Evolutionary conservation across 2,797 vertebrate genomes (phyloP), one percentile per base, ranked within the genome.

Genomic region (Novumbra hubbsi): DNA sequence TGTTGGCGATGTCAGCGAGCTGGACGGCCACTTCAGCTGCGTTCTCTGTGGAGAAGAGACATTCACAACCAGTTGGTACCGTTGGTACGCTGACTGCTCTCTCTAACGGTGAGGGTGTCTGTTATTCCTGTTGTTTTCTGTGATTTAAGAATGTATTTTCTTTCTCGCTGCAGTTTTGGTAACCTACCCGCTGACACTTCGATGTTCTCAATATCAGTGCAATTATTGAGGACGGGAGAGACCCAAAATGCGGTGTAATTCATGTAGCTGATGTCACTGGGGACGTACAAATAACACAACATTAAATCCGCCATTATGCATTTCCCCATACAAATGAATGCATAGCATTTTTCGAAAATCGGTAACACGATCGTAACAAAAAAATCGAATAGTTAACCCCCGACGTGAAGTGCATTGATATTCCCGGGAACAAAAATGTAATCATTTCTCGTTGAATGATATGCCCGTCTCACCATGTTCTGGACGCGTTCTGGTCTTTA

Each of bases 21-120:
- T 96, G 91, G 77, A 89, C 95, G 1, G 96, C 96, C 4, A 96
- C 93, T 21, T 95, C 93, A 7, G 93, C 94, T 2, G 95, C 94
- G 32, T 96, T 96, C 72, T 93, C 97, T 98, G 85, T 21, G 41
- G 41, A 48, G n/a, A 27, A 45, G 32, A 71, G n/a, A 9, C 52
- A 38, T 24, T 21, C 12, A 24, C 11, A 27, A 19, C 66, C 24
- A 21, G 62, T 8, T 6, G 27, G 5, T 14, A 64, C 5, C 28
- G 14, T 64, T 28, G 24, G 27, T 63, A 14, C 5, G 27, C 27
- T 5, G 15, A 30, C 27, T 63, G 27, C 28, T 5, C 16, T 16
- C 24, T 34, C 4, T 28, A 14, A 30, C 7, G 28, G 63, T 65
- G 63, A 30, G 28, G 15, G 28, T 65, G 28, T 64, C 41, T n/a